Evolutionary conservation across 1,140 invertebrate genomes (phyloP).

Genomic region (Drosophila ohnishii): DNA sequence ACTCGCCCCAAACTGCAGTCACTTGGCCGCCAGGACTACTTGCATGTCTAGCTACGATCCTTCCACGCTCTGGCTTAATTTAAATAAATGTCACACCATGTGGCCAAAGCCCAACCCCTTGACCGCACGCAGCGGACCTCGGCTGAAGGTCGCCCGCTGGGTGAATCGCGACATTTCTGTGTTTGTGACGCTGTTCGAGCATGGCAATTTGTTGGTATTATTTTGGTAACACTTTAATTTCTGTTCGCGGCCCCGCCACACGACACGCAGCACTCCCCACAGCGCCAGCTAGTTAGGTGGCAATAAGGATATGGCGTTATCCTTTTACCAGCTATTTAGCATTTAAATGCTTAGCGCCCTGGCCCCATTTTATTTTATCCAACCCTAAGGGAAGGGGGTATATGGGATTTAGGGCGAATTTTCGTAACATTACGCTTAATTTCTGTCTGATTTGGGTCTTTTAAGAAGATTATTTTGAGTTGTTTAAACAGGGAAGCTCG

Average conservation of each 20-base stretch:
- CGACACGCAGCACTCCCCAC: conserved; percentile 36
- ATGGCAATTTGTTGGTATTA: conserved; percentile 77
- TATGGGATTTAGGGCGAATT: neutral
- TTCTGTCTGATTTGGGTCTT: neutral
- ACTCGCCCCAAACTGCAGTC: conserved; percentile 17
- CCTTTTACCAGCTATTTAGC: conserved; percentile 81
- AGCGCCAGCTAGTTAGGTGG: conserved; percentile 62
- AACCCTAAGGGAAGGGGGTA: neutral
- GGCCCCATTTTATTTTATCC: conserved; percentile 34
- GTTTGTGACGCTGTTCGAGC: conserved; percentile 44
- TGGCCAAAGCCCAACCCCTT: conserved; percentile 36
- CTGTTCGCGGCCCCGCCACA: conserved; percentile 35
- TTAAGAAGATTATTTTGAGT: neutral
- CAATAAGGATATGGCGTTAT: conserved; percentile 77
- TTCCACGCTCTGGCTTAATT: conserved; percentile 57
- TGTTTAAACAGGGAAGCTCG: too few relatives aligned
- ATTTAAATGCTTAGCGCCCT: conserved; percentile 73
- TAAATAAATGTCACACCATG: conserved; percentile 72
- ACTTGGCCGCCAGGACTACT: conserved; percentile 7
- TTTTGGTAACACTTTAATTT: conserved; percentile 81
- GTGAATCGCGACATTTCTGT: conserved; percentile 66
- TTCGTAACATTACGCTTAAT: neutral
- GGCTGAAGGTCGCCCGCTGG: conserved; percentile 60
- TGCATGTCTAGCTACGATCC: conserved; percentile 70
- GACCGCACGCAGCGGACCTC: conserved; percentile 28